phyloP scores from a whole-genome alignment of 2,888 invertebrate species.

The Drosophila setosimentum region DNA sequence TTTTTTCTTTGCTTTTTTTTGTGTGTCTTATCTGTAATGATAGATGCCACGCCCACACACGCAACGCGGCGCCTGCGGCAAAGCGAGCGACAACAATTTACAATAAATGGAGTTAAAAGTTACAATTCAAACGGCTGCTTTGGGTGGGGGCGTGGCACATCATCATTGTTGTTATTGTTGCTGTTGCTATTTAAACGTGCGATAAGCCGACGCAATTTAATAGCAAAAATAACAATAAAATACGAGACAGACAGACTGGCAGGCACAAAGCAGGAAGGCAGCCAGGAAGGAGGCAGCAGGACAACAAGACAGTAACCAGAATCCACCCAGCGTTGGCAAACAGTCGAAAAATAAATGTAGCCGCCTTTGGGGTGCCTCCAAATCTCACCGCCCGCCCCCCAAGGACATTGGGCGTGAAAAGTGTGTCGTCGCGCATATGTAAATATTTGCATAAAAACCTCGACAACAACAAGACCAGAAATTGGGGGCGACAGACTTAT shows the following conservation, averaged over 20 bases:
- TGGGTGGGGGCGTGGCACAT: conserved; percentile 28
- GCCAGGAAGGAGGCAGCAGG: not conserved
- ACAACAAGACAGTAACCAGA: conserved; percentile 10
- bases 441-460: conserved; percentile 73
- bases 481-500: conserved; percentile 67
- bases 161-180: conserved; percentile 41
- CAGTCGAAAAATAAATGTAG: conserved; percentile 73
- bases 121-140: conserved; percentile 70
- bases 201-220: conserved; percentile 81
- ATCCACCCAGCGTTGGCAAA: conserved; percentile 52
- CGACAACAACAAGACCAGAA: conserved; percentile 48
- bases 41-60: conserved; percentile 74
- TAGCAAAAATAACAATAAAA: conserved; percentile 82
- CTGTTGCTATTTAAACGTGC: conserved; percentile 76
- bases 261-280: conserved; percentile 20
- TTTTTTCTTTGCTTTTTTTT: not conserved
- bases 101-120: conserved; percentile 82
- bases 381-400: not conserved
- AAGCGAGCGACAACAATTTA: conserved; percentile 73
- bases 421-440: conserved; percentile 74
- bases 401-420: conserved; percentile 64
- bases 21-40: conserved; percentile 73
- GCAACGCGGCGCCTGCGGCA: conserved; percentile 47
- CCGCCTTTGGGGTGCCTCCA: conserved; percentile 35
- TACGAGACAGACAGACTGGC: conserved; percentile 59